Base-by-base conservation (phyloP, 2,888 invertebrate species). In the Lamproptera curius region DNA sequence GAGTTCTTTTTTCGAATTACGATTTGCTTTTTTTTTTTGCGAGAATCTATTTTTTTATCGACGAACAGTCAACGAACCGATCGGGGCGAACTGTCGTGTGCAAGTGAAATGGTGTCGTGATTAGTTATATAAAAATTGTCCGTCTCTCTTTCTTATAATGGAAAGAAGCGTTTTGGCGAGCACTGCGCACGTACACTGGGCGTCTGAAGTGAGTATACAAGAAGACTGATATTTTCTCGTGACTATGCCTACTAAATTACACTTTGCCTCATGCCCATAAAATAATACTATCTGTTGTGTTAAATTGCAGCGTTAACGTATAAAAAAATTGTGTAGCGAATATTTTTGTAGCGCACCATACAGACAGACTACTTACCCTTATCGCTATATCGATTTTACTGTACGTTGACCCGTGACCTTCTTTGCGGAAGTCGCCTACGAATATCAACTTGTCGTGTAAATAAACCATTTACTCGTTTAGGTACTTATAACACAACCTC, bases 91-190 rank as follows among this genome's bases (percentile, higher is more conserved):
- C 31, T 69, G 66, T 26, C 35, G 16, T 37, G 43, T 64, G 66
- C 52, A 46, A 59, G 80, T 83, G 83, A 78, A 60, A 84, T 85
- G 80, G 71, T 77, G 80, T 67, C 63, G 62, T 83, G 76, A 78
- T 61, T 52, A 52, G 57, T 23, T 6, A 23, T 6, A 23, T 6
- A 28, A 28, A 10, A 28, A 28, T 10, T 50, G 47, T 45, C 61
- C 63, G 63, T 65, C 66, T 57, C 51, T 57, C 55, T 59, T 59
- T 65, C 51, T 67, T 70, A 81, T 63, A 70, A 87, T 86, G 86
- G 86, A 86, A 73, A 73, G 75, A 68, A 86, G 86, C 76, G 75
- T 84, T 70, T 73, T 84, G 67, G 84, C 83, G 59, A 75, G 68
- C 53, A 67, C 79, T 54, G 48, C 48, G 23, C 83, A 83, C 62